These are phyloP conservation scores for Gephyroberyx darwinii DNA, from an alignment of 2,797 vertebrate genomes.

Conservation along the genomic window DNA sequence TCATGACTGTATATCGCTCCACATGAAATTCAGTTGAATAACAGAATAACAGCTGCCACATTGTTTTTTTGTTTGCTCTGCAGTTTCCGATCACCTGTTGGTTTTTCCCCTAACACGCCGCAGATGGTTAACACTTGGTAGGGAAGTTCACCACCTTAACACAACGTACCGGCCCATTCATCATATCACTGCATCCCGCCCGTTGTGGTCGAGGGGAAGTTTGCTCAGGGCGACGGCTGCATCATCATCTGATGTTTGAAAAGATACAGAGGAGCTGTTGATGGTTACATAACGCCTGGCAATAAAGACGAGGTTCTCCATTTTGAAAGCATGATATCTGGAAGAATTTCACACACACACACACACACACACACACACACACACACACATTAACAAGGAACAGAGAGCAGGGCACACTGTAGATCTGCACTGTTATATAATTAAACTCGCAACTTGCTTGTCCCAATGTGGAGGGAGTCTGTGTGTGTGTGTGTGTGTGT, in stretches of 20 bases:
- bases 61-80: slow-evolving; percentile 49
- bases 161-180: slow-evolving; percentile 37
- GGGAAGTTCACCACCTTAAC: slow-evolving; percentile 46
- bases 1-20: not conserved
- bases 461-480: not conserved
- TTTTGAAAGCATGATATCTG: not conserved
- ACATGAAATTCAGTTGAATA: slow-evolving; percentile 44
- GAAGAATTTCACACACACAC: not conserved
- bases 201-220: slow-evolving; percentile 58
- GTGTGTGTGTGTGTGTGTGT: not conserved
- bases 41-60: not conserved
- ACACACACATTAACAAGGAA: not conserved
- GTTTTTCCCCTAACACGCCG: slow-evolving; percentile 46
- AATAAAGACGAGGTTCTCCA: slow-evolving; percentile 5
- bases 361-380: not conserved
- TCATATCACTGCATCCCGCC: slow-evolving; percentile 12
- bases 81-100: slow-evolving; percentile 49
- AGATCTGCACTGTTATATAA: not conserved
- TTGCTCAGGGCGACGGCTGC: slow-evolving; percentile 50
- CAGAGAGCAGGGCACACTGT: no score
- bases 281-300: slow-evolving; percentile 14
- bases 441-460: no score
- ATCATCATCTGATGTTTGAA: slow-evolving; percentile 8
- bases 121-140: slow-evolving; percentile 56
- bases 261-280: not conserved